Conservation (phyloP, 2,888 invertebrate species). For the Melanostoma mellinum region DNA sequence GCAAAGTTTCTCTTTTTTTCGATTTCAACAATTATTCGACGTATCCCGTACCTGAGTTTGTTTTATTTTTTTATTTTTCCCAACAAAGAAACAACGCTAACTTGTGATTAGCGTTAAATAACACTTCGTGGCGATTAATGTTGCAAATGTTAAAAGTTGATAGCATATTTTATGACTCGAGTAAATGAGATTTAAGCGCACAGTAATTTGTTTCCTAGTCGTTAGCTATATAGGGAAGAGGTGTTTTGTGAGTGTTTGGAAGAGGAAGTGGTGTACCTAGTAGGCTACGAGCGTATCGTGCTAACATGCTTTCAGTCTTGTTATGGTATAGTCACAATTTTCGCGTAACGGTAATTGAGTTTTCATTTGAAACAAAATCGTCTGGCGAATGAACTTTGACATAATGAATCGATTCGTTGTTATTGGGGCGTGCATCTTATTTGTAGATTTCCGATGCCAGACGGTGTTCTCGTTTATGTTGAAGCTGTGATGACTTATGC, state of each 20-base stretch:
- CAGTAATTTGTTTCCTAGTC: slow-evolving; percentile 71
- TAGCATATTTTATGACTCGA: slow-evolving; percentile 64
- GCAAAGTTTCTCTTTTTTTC: slow-evolving; percentile 39
- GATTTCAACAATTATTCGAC: slow-evolving; percentile 13
- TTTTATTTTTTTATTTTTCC: slow-evolving; percentile 19
- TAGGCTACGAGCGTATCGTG: slow-evolving; percentile 15
- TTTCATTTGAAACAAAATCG: slow-evolving; percentile 66
- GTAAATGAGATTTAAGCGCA: slow-evolving; percentile 71
- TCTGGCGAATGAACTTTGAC: slow-evolving; percentile 62
- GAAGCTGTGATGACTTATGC: slow-evolving; percentile 2
- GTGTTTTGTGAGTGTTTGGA: not conserved
- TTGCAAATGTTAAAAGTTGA: slow-evolving; percentile 73
- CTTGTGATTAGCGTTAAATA: slow-evolving; percentile 73
- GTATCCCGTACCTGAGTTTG: slow-evolving; percentile 6
- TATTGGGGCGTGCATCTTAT: slow-evolving; percentile 67
- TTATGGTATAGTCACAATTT: slow-evolving; percentile 54
- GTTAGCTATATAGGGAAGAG: slow-evolving; percentile 2
- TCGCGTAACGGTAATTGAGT: slow-evolving; percentile 69
- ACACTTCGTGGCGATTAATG: slow-evolving; percentile 73
- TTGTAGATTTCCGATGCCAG: slow-evolving; percentile 42
- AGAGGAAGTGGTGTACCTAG: slow-evolving; percentile 1
- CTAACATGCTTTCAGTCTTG: slow-evolving; percentile 28
- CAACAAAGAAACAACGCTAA: slow-evolving; percentile 65
- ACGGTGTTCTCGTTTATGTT: slow-evolving; percentile 9
- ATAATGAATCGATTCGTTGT: slow-evolving; percentile 64